Evolutionary conservation across 2,113 vertebrate genomes (phyloP), one percentile per base, ranked within the genome.

Genomic region (Otus sunia): DNA sequence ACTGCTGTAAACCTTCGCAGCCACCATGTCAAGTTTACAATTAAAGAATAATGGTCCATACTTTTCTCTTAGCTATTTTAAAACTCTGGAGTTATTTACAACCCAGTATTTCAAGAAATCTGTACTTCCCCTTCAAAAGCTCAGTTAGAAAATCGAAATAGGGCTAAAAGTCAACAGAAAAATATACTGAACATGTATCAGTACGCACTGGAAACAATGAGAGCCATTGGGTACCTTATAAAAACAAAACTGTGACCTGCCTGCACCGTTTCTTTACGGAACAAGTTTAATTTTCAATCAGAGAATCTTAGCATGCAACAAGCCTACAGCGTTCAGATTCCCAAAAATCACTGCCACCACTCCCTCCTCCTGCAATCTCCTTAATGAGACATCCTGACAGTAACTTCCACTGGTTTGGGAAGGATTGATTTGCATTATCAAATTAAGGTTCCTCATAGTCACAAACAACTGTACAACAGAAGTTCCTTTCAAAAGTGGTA

Each of bases 341-440:
- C 72, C 21, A 66, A 41, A 63, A 49, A 60, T 23, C 52, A 45
- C 0, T 20, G 14, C 14, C 29, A 47, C 7, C 7, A 27, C 19
- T 15, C 9, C 23, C 6, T 7, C 5, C 6, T 3, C 10, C 26
- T 3, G 1, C 18, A 76, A 19, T 5, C 16, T 53, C n/a, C 34
- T 37, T 41, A 52, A 59, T 29, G 26, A 64, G 39, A 47, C 12
- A 50, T 32, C 52, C 32, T 18, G 30, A 71, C 53, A 72, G 32
- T 11, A 59, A 66, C 53, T 73, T 79, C 26, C 36, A 66, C 18
- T 34, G 4, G 7, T 79, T 84, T 78, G 47, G 19, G 43, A 73
- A 49, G 18, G 67, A 55, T 5, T 74, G 12, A 62, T 73, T 60
- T 32, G 26, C 3, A 17, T 41, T 62, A 60, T 34, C 53, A 49